Base-by-base conservation (phyloP, 2,888 invertebrate species). In the Agrochola lota region DNA sequence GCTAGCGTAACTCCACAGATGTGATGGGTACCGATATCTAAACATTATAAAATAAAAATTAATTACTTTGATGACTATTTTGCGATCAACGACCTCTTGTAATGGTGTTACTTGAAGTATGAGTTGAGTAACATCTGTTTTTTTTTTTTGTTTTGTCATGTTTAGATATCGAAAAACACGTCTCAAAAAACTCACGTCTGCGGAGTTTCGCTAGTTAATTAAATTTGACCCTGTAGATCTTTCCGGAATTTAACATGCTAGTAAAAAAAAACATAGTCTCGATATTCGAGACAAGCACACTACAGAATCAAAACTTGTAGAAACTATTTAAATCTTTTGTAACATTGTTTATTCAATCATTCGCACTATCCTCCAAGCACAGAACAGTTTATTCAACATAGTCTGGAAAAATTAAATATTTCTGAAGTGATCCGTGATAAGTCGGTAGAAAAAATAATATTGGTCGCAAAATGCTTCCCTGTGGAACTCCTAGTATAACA, bases 341-440 rank as follows among this genome's bases (percentile, higher is more conserved):
- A 52, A 70, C 40, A 20, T 15, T 15, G 26, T 17, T 40, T 23
- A 70, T 15, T 55, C 23, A 26, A 30, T 52, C 70, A 26, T 40
- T 71, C 23, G 11, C 17, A 23, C 26, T 72, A 26, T 26, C 20
- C 15, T 72, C 15, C 23, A 67, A 49, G 12, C 23, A 55, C 71
- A 17, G 26, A 73, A 23, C 26, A 46, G 9, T 9, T 12, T 70
- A 23, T 30, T 15, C 9, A 72, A 74, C 12, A 43, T 35, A 11
- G 11, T 77, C 17, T 17, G 3, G 6, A 49, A 49, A 49, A 67
- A 60, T 68, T 77, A 49, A 49, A 49, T 78, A 60, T 68, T 77
- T 60, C 20, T 23, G 15, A 43, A 8, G 35, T 30, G 15, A 12
- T 35, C 15, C 11, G 46, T 57, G 17, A 35, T 9, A 30, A 59